Conservation (phyloP, 2,113 vertebrate genomes). For the Chrysochloris asiatica region DNA sequence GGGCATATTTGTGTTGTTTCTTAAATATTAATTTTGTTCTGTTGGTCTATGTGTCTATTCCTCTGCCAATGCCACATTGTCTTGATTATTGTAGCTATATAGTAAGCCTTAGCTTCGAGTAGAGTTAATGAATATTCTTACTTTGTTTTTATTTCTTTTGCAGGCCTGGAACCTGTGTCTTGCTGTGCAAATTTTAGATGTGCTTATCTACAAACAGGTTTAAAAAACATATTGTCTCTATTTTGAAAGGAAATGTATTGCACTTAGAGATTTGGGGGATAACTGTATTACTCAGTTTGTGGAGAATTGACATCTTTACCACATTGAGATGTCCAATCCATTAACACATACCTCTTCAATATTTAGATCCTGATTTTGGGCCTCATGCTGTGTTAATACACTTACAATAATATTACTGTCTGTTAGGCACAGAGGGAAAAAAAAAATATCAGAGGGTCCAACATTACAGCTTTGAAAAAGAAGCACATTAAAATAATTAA, state of each 20-base stretch:
- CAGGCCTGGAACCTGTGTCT: neutral
- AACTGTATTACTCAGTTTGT: no score
- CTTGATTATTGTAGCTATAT: neutral
- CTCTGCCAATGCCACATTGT: neutral
- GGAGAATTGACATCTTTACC: neutral
- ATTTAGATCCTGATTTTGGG: neutral
- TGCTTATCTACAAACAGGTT: neutral
- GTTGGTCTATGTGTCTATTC: neutral
- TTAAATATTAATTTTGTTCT: neutral
- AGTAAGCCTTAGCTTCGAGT: neutral
- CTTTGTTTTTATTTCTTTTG: neutral
- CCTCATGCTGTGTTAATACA: neutral
- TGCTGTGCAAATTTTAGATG: neutral
- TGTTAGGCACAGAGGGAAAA: neutral
- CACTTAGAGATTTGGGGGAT: neutral
- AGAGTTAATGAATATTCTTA: neutral
- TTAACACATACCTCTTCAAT: neutral
- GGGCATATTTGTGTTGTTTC: neutral
- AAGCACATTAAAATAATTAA: neutral
- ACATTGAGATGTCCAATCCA: neutral
- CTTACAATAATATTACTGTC: neutral
- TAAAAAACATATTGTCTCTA: neutral
- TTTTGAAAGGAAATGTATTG: neutral
- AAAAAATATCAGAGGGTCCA: neutral
- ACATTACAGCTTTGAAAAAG: neutral